phyloP scores from a whole-genome alignment of 2,888 invertebrate species.

The Lordiphosa andalusiaca region DNA sequence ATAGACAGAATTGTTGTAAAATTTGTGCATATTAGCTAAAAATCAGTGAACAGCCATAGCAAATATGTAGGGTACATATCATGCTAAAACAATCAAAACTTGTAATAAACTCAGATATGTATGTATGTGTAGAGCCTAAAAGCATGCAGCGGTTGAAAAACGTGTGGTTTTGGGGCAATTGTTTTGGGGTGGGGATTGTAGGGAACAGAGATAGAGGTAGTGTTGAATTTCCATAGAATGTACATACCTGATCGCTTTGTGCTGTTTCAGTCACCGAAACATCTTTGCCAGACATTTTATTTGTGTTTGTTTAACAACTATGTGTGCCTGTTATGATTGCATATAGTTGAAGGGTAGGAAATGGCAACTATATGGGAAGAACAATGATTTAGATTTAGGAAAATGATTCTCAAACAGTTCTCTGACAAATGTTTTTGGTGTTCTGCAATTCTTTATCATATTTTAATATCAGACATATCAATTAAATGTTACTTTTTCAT shows the following conservation, averaged over 20 bases:
- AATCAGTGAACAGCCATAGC: constrained; percentile 27
- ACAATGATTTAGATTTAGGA: constrained; percentile 3
- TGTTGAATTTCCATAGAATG: not conserved
- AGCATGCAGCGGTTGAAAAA: constrained; percentile 17
- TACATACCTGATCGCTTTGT: constrained; percentile 69
- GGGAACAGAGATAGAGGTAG: not conserved
- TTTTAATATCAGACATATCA: no score
- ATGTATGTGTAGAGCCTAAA: constrained; percentile 12
- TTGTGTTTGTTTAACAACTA: constrained; percentile 13
- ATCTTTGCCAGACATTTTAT: constrained; percentile 65
- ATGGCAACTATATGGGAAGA: constrained; percentile 13
- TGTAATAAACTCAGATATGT: constrained; percentile 17
- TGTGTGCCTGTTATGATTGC: constrained; percentile 29
- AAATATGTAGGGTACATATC: constrained; percentile 17
- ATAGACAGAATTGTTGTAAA: constrained; percentile 30
- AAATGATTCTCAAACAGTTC: no score
- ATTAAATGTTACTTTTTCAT: constrained; percentile 7
- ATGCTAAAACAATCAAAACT: constrained; percentile 31
- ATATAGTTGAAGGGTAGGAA: constrained; percentile 19
- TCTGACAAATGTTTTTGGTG: no score
- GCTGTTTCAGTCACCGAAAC: constrained; percentile 65
- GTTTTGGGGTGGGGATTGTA: not conserved
- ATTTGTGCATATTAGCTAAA: constrained; percentile 27
- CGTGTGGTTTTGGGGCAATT: constrained; percentile 1
- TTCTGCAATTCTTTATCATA: constrained; percentile 1